Evolutionary conservation across 2,797 vertebrate genomes (phyloP), one percentile per base, ranked within the genome.

Genomic region (Gallinago solitaria): DNA sequence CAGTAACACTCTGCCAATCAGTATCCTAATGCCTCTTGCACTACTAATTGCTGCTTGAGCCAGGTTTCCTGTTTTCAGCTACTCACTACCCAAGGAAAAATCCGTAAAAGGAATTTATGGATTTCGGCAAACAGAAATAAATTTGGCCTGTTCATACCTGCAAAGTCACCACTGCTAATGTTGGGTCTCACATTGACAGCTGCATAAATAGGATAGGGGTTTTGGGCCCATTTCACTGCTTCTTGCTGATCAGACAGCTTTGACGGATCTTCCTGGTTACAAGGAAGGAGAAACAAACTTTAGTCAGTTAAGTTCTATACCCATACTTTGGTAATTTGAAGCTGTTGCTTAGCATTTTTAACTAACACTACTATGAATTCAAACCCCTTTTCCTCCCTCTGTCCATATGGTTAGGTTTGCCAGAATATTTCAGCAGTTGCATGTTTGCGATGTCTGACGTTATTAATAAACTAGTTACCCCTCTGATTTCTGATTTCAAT

Each of bases 151-250:
- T 51, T 92, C 89, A 59, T 85, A 98, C 98, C 98, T 98, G 98
- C 97, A 83, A 98, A 98, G 74, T 98, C 97, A 59, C 56, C 92
- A 53, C 95, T 95, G 23, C 96, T 98, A 81, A 97, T 51, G 78
- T 98, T 96, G 25, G 89, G 90, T 90, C 79, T 95, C 86, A 98
- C 98, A 3, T 98, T 98, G 83, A 98, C 61, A 21, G 98, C 92
- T 61, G 98, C 97, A 23, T 98, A 98, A 74, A 98, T 98, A 33
- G 98, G 98, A 63, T 97, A 98, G 32, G 98, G 98, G 86, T 98
- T 98, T 95, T 98, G 98, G 28, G 96, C 98, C 85, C 86, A 81
- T 80, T 92, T 96, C 85, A 98, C 95, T 5, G 97, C 97, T 91
- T 90, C 95, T 60, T 97, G 97, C 74, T 98, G 98, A 88, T 98